Base-by-base conservation (phyloP, 2,888 invertebrate species). In the Gerosis bhagava region DNA sequence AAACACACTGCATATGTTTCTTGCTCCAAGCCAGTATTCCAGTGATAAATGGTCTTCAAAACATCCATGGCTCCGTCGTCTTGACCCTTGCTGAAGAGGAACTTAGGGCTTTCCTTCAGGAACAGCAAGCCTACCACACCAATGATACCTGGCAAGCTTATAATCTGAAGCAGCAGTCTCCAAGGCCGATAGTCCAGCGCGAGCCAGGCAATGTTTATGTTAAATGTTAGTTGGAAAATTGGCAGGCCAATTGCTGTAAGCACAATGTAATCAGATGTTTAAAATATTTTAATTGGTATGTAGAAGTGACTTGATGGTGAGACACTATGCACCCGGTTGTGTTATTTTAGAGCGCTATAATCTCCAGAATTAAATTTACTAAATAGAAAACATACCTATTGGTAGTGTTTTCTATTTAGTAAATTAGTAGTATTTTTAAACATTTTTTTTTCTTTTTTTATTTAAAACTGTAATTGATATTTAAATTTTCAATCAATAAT, bases 51-150 rank as follows among this genome's bases (percentile, higher is more conserved):
- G 5, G 41, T 46, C 21, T 55, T 67, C 24, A 87, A 54, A 3
- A 74, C 67, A 0, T 64, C 51, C 19, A 95, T 56, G 0, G 94
- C 92, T 39, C 90, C 88, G 0, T 90, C 79, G 1, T 89, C 73
- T 46, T 83, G 79, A 0, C 91, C 91, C 56, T 91, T 92, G 25
- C 92, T 91, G 2, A 94, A 81, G 29, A 93, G 80, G 66, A 93
- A 96, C 68, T 95, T 94, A 0, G 96, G 96, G 56, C 94, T 96
- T 68, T 96, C 96, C 0, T 94, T 92, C 42, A 93, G 75, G 31
- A 82, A 80, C 0, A 87, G 61, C 11, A 92, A 76, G 17, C 90
- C 83, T 0, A 92, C 6, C 0, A 91, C 88, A 0, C 93, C 92
- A 0, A 93, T 24, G 0, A 93, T 60, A 34, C 93, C 91, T 0